phyloP scores from a whole-genome alignment of 2,113 vertebrate genomes.

The Pampusana beccarii region DNA sequence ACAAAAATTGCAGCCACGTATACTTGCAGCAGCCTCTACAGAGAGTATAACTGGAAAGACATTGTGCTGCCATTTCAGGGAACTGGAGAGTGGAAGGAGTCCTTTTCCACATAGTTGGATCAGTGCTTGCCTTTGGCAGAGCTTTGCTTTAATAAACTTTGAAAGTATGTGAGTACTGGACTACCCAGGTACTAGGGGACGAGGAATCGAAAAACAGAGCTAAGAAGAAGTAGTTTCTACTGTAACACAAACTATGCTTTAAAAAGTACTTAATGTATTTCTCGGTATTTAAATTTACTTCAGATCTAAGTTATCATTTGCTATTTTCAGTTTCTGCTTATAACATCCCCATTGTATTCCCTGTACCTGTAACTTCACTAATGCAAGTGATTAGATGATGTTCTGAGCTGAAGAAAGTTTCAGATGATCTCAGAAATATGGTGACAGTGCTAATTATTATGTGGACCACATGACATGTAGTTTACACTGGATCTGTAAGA shows the following conservation, averaged over 20 bases:
- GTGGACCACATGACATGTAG: not conserved
- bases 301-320: not conserved
- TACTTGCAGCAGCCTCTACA: slow-evolving; percentile 45
- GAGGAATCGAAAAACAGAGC: slow-evolving; percentile 5
- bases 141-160: slow-evolving; percentile 41
- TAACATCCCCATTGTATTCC: not conserved
- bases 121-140: slow-evolving; percentile 52
- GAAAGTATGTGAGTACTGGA: slow-evolving; percentile 28
- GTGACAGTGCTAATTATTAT: not conserved
- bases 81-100: slow-evolving; percentile 55
- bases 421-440: not conserved
- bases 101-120: slow-evolving; percentile 61
- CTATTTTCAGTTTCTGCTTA: not conserved
- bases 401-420: not conserved
- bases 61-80: slow-evolving; percentile 61
- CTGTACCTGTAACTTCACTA: not conserved
- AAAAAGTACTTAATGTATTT: not conserved
- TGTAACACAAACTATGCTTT: not conserved
- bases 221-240: not conserved
- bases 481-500: not conserved
- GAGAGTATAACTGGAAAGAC: slow-evolving; percentile 50
- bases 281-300: not conserved
- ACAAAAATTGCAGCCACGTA: slow-evolving; percentile 63
- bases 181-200: not conserved
- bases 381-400: not conserved